These are phyloP conservation scores for Onthophagus taurus DNA, from an alignment of 1,140 invertebrate genomes.

Conservation along the genomic window DNA sequence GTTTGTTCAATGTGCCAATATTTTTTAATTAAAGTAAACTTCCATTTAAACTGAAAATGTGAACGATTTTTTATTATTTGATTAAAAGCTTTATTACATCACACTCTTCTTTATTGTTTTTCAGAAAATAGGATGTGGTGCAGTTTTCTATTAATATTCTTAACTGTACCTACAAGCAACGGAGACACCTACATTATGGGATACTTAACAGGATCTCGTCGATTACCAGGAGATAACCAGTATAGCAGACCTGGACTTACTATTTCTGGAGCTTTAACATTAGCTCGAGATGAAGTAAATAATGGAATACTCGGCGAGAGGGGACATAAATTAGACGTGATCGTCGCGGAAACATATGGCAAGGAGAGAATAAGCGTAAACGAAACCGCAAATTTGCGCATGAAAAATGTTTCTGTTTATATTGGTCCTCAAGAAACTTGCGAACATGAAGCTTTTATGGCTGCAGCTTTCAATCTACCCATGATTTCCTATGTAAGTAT, in stretches of 20 bases:
- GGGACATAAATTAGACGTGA: conserved; percentile 66
- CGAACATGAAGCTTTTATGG: conserved; percentile 87
- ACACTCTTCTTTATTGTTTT: no score
- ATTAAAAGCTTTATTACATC: no score
- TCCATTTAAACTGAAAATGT: no score
- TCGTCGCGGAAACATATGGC: conserved; percentile 86
- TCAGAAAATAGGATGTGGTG: no score
- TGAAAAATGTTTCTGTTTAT: conserved; percentile 74
- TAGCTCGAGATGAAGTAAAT: conserved; percentile 67
- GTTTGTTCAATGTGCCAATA: no score
- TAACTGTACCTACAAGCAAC: conserved; percentile 2
- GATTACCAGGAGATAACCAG: conserved; percentile 60
- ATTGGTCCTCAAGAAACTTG: conserved; percentile 95
- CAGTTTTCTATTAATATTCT: conserved; percentile 6
- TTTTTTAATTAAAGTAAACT: no score
- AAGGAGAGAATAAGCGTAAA: conserved; percentile 77
- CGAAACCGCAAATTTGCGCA: conserved; percentile 79
- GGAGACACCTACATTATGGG: conserved; percentile 49
- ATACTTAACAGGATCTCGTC: conserved; percentile 70
- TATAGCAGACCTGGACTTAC: conserved; percentile 65
- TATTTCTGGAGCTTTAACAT: conserved; percentile 74
- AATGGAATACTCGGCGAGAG: conserved; percentile 46
- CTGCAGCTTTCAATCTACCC: conserved; percentile 86
- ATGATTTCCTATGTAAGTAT: conserved; percentile 74
- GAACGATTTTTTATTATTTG: no score